These are phyloP conservation scores for Haliaeetus leucogaster DNA, from an alignment of 2,113 vertebrate genomes.

Conservation along the genomic window DNA sequence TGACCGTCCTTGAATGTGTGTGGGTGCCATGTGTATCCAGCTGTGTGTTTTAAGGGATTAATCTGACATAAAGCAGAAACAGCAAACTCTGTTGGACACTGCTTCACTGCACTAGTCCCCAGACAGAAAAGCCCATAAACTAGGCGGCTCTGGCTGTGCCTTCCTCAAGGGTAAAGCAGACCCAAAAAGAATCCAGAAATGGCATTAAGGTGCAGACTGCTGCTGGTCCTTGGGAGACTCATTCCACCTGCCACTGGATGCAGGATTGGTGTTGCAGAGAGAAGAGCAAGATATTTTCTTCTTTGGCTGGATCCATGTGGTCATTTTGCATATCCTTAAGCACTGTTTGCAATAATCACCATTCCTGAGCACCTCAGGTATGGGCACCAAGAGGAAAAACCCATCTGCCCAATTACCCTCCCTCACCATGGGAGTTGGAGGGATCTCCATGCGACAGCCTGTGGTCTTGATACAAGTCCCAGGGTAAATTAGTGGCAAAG, in stretches of 20 bases:
- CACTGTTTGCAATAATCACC: neutral
- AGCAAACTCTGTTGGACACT: neutral
- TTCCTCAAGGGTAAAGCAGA: neutral
- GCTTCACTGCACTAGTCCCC: neutral
- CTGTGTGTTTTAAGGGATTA: slow-evolving; percentile 43
- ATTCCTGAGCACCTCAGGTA: fast-evolving
- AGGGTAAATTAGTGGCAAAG: neutral
- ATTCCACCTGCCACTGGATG: neutral
- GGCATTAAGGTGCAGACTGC: neutral
- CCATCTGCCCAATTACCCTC: neutral
- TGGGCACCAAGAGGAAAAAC: neutral
- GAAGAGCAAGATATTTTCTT: neutral
- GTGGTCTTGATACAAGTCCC: neutral
- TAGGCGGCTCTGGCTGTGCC: neutral
- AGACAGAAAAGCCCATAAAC: neutral
- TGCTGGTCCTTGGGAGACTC: neutral
- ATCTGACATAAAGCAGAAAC: slow-evolving; percentile 5
- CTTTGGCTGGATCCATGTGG: neutral
- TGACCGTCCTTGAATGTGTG: neutral
- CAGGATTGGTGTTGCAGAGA: neutral
- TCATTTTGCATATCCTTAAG: neutral
- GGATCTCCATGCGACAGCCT: neutral
- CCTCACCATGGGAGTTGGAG: neutral
- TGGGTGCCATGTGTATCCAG: slow-evolving; percentile 24
- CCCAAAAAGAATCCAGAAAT: neutral